A percentile compares a stretch with the other conserved stretches of the same genome.
Evolutionary conservation across 1,140 invertebrate species (phyloP).

Genomic region (Conus betulinus): DNA sequence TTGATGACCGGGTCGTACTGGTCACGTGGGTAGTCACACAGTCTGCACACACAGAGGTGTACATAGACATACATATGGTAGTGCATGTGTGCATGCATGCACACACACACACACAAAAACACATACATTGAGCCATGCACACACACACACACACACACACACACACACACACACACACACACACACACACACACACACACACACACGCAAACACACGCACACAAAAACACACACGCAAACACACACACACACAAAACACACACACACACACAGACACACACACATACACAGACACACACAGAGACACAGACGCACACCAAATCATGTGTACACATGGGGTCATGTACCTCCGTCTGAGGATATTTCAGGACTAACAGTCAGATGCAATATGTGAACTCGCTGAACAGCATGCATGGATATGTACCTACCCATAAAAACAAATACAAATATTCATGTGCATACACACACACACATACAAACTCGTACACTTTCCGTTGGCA

Average conservation of each 20-base stretch:
- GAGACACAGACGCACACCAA: neutral
- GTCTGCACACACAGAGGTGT: neutral
- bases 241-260: neutral
- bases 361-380: too few relatives aligned
- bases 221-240: neutral
- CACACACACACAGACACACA: neutral
- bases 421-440: neutral
- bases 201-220: neutral
- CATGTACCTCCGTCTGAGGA: neutral
- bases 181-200: neutral
- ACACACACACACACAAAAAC: neutral
- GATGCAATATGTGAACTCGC: too few relatives aligned
- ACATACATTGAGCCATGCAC: neutral
- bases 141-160: constrained; percentile 2
- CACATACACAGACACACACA: constrained; percentile 1
- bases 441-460: neutral
- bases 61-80: neutral
- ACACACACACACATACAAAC: neutral
- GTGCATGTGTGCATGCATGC: neutral
- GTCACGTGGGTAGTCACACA: neutral
- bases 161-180: neutral
- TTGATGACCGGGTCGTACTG: constrained; percentile 74
- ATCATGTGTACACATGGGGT: neutral
- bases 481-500: too few relatives aligned
- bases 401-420: neutral